Base-by-base conservation (phyloP, 1,140 invertebrate genomes). In the Drosophila murphyi region DNA sequence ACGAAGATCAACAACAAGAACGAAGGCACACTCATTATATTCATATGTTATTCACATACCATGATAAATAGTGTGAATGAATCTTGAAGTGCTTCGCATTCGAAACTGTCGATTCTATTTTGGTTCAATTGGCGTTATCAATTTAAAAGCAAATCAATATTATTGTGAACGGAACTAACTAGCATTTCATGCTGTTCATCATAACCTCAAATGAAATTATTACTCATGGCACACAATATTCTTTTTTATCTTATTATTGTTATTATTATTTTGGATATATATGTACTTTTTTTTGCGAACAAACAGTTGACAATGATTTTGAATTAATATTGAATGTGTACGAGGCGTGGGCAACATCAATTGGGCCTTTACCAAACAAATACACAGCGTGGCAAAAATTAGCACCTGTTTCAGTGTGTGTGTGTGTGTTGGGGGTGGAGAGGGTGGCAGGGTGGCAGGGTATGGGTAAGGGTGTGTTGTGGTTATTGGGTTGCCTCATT, bases 401-500 rank as follows among this genome's bases (percentile, higher is more conserved):
- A n/a, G 34, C 28, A 39, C 37, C 54, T 56, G 35, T 56, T 20
- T 20, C 20, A 1, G 20, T 20, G 1, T 20, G 20, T 20, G 20
- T 20, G 20, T 20, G 20, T 20, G 1, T n/a, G n/a, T n/a, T n/a
- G 20, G 20, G 20, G 20, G 20, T 20, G 20, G 20, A 20, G 20
- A 20, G 29, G 7, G 29, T 2, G 1, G 5, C 10, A 12, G 31
- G 3, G n/a, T 48, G 3, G 5, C 31, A 29, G 4, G 45, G n/a
- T 10, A 7, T 10, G 29, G 5, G 10, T 59, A 28, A 1, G 3
- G 41, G 20, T 47, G 20, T 31, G 31, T 50, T 5, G 31, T 29
- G 20, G 1, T 45, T 67, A 62, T 64, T 39, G 69, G 37, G 20
- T 41, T 35, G 20, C 29, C 70, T 73, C 71, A 73, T 73, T 73